Base-by-base conservation (phyloP, 2,797 vertebrate species). In the Meda fulgida region DNA sequence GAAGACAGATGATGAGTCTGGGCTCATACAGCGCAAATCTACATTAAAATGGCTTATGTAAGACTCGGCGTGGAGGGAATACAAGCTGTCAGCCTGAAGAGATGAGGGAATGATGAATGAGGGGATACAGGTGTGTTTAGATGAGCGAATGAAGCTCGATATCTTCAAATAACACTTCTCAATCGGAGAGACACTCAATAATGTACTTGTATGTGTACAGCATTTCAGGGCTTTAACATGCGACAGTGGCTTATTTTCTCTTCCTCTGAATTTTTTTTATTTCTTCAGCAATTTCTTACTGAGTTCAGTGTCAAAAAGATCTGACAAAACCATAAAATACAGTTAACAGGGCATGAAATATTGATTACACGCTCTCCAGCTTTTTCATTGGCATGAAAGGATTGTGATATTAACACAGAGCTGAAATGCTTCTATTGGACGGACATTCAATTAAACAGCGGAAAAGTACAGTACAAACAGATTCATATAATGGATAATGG, bases 1-100 rank as follows among this genome's bases (percentile, higher is more conserved):
- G 91, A 93, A 94, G 92, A 93, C 89, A 89, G 93, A 94, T 93
- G 87, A 88, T 89, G 90, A 92, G 48, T 18, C 48, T 51, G 40
- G 60, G 78, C 40, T 79, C 93, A 93, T 7, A 34, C 26, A 66
- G 38, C 4, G 7, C 18, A 48, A 8, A 66, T 60, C 78, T 66
- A 40, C 40, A 34, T 66, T 66, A 79, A 78, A 79, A 31, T 60
- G 14, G 40, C 78, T 79, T 79, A 66, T 79, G 40, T 79, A 66
- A 79, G 78, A n/a, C 78, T 66, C 11, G 6, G 48, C 66, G 26
- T 66, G 78, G 18, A 66, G 38, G 60, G 78, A 79, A 79, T 8
- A 79, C 60, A 48, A 65, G 60, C 60, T 66, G 78, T 66, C 60
- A 79, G 60, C 60, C 58, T 31, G 40, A 79, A 46, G 18, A 65